Conservation (phyloP, 2,113 vertebrate genomes). For the Sclerurus mexicanus region DNA sequence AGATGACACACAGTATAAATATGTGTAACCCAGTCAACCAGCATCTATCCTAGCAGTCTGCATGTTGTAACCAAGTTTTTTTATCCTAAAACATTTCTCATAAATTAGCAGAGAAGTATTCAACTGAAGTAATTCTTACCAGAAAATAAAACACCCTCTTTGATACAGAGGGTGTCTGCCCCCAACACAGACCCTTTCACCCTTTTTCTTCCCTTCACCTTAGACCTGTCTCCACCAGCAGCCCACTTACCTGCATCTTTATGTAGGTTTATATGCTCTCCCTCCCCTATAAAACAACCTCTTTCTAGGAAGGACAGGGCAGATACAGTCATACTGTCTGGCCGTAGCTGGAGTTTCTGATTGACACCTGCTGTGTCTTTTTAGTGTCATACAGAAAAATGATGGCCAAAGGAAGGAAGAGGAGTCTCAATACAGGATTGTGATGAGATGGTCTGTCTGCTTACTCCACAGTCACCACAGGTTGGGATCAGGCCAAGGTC, state of each 20-base stretch:
- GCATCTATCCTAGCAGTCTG: neutral
- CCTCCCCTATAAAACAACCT: neutral
- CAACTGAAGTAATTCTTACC: neutral
- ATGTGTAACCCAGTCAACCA: neutral
- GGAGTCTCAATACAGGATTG: neutral
- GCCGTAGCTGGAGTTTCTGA: neutral
- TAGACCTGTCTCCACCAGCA: neutral
- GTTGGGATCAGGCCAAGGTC: neutral
- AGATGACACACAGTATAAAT: neutral
- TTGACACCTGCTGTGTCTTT: neutral
- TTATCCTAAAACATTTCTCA: neutral
- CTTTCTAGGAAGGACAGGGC: neutral
- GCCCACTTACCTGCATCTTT: neutral
- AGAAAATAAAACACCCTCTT: neutral
- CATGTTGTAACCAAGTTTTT: neutral
- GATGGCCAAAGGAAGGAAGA: neutral
- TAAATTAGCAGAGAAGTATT: neutral
- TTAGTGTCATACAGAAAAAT: neutral
- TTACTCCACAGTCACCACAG: neutral
- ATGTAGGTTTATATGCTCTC: neutral
- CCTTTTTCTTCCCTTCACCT: neutral
- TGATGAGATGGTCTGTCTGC: neutral
- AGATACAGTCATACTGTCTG: neutral
- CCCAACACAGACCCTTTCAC: neutral
- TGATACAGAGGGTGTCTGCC: neutral